Conservation (phyloP, 2,113 vertebrate species). For the Dermatemys mawii region DNA sequence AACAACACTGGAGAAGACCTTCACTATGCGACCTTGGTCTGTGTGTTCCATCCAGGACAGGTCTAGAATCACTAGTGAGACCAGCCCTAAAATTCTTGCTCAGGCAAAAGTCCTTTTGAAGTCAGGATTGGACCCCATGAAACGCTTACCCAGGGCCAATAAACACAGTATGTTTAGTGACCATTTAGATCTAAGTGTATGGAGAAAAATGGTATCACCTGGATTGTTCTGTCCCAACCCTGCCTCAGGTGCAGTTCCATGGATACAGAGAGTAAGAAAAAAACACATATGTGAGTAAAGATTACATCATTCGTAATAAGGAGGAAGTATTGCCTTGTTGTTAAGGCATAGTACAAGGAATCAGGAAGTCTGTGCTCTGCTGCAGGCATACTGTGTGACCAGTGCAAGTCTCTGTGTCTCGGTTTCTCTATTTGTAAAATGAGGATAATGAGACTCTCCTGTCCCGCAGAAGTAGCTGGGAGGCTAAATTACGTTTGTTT, state of each 20-base stretch:
- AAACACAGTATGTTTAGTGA: neutral
- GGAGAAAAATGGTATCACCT: neutral
- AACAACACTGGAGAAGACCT: neutral
- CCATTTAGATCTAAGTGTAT: neutral
- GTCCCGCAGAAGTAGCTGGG: neutral
- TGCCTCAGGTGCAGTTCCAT: neutral
- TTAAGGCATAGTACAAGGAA: neutral
- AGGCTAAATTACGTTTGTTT: neutral
- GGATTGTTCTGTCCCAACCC: neutral
- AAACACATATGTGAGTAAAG: neutral
- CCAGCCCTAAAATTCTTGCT: neutral
- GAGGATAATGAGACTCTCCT: neutral
- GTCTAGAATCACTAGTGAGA: neutral
- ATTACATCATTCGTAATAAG: neutral
- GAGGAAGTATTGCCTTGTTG: neutral
- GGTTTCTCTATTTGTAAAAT: neutral
- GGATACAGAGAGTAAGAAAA: neutral
- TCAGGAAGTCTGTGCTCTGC: neutral
- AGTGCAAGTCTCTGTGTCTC: neutral
- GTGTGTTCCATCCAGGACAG: neutral
- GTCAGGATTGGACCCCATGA: neutral
- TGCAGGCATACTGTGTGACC: neutral
- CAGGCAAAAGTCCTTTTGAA: neutral
- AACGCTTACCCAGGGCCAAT: neutral
- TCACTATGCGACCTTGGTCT: neutral